These are phyloP conservation scores for Pandemis corylana DNA, from an alignment of 2,888 invertebrate species.

Conservation along the genomic window DNA sequence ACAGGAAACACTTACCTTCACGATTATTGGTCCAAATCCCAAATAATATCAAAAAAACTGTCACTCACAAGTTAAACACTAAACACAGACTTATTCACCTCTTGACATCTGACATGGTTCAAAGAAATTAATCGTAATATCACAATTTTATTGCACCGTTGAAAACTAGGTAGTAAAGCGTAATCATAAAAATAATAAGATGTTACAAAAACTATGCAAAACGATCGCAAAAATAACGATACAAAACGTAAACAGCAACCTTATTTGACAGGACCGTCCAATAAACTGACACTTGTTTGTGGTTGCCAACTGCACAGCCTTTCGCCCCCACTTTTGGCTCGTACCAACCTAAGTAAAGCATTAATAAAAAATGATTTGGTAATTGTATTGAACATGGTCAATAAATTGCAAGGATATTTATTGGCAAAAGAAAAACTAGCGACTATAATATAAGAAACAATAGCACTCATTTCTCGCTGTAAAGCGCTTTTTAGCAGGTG, in stretches of 20 bases:
- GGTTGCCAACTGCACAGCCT: slow-evolving; percentile 72
- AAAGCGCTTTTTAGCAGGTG: background rate
- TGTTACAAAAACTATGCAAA: slow-evolving; percentile 80
- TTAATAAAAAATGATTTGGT: background rate
- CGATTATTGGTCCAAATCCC: slow-evolving; percentile 80
- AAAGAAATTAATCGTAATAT: slow-evolving; percentile 60
- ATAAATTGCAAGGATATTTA: background rate
- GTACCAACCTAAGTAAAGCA: slow-evolving; percentile 53
- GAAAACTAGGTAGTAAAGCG: slow-evolving; percentile 68
- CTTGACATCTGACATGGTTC: slow-evolving; percentile 83
- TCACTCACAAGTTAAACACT: slow-evolving; percentile 80
- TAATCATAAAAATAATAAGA: slow-evolving; percentile 78
- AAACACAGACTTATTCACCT: slow-evolving; percentile 80
- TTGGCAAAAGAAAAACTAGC: background rate
- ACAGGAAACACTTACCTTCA: slow-evolving; percentile 77
- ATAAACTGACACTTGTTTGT: slow-evolving; percentile 75
- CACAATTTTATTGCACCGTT: slow-evolving; percentile 71
- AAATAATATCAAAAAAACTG: slow-evolving; percentile 79
- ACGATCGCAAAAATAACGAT: slow-evolving; percentile 81
- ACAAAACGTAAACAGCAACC: slow-evolving; percentile 84
- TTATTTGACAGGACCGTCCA: slow-evolving; percentile 81
- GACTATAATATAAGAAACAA: background rate
- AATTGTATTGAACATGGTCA: background rate
- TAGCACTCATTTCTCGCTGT: background rate
- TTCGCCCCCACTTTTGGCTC: slow-evolving; percentile 61